Evolutionary conservation across 2,797 vertebrate species (phyloP).

Genomic region (Micropoecilia bifurca): DNA sequence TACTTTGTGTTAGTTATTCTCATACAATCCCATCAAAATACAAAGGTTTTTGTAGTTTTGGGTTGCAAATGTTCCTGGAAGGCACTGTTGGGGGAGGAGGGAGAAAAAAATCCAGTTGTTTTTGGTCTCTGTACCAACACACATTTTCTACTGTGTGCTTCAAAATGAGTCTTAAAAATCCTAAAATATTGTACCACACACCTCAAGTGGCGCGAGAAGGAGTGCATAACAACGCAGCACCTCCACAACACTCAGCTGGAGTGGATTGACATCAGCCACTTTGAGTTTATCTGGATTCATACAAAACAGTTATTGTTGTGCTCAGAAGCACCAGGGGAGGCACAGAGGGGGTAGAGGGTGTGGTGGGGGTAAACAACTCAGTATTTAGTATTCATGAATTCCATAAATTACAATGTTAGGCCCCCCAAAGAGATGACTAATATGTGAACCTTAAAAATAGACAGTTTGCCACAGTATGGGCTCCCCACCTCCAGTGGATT

Average conservation of each 20-base stretch:
- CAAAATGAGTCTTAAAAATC: neutral
- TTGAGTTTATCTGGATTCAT: conserved; percentile 63
- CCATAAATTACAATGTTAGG: conserved; percentile 75
- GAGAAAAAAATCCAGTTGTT: neutral
- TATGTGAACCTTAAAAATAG: conserved; percentile 82
- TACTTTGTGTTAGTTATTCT: neutral
- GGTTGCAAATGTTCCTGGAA: neutral
- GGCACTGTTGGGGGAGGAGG: neutral
- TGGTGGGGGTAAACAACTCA: conserved; percentile 53
- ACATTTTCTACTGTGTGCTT: neutral
- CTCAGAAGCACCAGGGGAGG: conserved; percentile 10
- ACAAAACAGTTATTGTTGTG: conserved; percentile 47
- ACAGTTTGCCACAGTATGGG: conserved; percentile 62
- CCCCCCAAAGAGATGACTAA: conserved; percentile 79
- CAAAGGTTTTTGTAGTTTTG: neutral
- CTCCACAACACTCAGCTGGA: conserved; percentile 17
- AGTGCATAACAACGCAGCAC: neutral
- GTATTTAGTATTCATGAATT: conserved; percentile 79
- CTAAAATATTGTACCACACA: conserved; percentile 21
- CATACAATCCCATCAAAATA: neutral
- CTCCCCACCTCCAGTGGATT: conserved; percentile 59
- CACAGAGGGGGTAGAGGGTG: conserved; percentile 1
- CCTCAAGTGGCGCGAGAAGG: conserved; percentile 14
- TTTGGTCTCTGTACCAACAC: neutral
- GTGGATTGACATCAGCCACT: conserved; percentile 54